A percentile compares a stretch with the other conserved stretches of the same genome.
These are phyloP conservation scores for Dipus sagitta DNA, from an alignment of 2,797 vertebrate species.

Conservation along the genomic window DNA sequence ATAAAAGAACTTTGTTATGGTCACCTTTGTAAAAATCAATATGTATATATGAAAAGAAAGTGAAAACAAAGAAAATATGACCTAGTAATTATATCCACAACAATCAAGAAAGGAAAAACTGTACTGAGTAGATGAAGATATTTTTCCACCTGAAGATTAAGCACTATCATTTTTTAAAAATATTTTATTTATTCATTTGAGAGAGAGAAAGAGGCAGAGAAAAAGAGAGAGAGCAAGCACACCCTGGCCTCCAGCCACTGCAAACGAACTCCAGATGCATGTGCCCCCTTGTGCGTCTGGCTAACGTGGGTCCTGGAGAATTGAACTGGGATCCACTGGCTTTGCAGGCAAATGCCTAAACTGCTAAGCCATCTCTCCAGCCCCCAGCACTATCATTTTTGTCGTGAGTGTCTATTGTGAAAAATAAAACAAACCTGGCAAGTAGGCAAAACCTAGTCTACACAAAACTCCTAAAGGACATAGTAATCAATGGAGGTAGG, in stretches of 20 bases:
- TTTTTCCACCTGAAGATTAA: background rate
- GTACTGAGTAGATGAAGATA: background rate
- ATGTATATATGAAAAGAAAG: background rate
- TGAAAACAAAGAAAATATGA: background rate
- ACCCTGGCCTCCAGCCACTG: too few relatives aligned
- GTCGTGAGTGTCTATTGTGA: background rate
- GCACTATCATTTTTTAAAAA: background rate
- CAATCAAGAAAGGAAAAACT: constrained; percentile 39
- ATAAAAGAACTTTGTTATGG: background rate
- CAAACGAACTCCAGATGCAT: too few relatives aligned
- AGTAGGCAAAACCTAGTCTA: background rate
- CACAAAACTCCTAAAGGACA: background rate
- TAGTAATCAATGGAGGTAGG: background rate
- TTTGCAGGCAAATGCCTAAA: too few relatives aligned
- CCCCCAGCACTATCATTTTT: constrained; percentile 4
- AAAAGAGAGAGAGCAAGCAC: too few relatives aligned
- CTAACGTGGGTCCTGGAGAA: too few relatives aligned
- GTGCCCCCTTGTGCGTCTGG: too few relatives aligned
- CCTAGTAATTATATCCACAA: background rate
- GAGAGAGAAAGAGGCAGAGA: too few relatives aligned
- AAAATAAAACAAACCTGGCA: background rate
- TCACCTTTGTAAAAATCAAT: background rate
- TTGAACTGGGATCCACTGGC: too few relatives aligned
- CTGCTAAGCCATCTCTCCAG: too few relatives aligned
- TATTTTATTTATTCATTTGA: too few relatives aligned